These are phyloP conservation scores for Netelia virgata DNA, from an alignment of 2,888 invertebrate genomes.

Conservation along the genomic window DNA sequence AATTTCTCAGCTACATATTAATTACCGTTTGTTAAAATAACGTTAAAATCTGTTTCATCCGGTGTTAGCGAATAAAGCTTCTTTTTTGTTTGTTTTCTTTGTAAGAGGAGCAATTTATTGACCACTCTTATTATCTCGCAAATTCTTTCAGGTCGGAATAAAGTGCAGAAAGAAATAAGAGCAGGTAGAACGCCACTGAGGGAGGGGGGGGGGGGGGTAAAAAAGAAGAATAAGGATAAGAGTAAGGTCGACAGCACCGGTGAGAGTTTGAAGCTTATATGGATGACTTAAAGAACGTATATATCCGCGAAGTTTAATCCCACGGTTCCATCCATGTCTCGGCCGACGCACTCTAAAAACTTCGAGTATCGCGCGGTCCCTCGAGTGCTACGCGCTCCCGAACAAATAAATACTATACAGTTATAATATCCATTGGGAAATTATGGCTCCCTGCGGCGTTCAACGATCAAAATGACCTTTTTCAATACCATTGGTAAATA, in stretches of 20 bases:
- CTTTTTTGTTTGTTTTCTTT: not conserved
- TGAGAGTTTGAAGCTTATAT: constrained; percentile 51
- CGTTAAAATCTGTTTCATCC: not conserved
- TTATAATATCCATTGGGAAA: constrained; percentile 48
- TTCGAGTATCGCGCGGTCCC: constrained; percentile 44
- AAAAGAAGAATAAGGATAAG: constrained; percentile 24
- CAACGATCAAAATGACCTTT: constrained; percentile 50
- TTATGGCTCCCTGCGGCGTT: constrained; percentile 21
- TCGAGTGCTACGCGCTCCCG: constrained; percentile 47
- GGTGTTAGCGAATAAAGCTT: not conserved
- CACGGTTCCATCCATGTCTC: constrained; percentile 14
- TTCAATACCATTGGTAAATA: constrained; percentile 41
- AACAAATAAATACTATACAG: constrained; percentile 53
- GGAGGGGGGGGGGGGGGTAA: not conserved
- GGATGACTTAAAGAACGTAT: constrained; percentile 23
- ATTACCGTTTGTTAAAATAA: not conserved
- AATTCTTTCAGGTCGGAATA: constrained; percentile 15
- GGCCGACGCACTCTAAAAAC: constrained; percentile 37
- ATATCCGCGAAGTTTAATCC: constrained; percentile 57
- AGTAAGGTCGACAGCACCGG: constrained; percentile 48
- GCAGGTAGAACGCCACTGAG: not conserved
- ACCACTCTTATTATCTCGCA: constrained; percentile 6
- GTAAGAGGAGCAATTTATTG: constrained; percentile 19
- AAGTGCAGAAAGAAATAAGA: constrained; percentile 11
- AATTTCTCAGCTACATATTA: too few species aligned